Evolutionary conservation across 2,888 invertebrate species (phyloP).

Genomic region (Calliopum simillimum): DNA sequence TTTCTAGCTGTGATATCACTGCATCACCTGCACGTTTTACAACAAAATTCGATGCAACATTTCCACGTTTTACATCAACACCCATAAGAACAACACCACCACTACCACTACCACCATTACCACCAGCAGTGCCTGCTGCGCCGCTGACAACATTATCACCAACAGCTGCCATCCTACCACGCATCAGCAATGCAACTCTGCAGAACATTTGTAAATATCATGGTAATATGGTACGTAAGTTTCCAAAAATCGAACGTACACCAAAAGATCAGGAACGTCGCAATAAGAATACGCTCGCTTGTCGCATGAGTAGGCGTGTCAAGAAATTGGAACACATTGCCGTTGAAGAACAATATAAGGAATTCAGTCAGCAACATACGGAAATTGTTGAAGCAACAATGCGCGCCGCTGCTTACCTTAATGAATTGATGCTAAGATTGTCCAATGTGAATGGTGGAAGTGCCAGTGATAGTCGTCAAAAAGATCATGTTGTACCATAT

Average conservation of each 20-base stretch:
- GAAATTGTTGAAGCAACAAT: conserved; percentile 54
- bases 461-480: neutral
- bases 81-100: conserved; percentile 43
- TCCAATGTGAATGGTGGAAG: conserved; percentile 11
- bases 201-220: conserved; percentile 59
- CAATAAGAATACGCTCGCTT: conserved; percentile 62
- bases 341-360: conserved; percentile 59
- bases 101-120: conserved; percentile 32
- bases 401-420: conserved; percentile 54
- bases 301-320: conserved; percentile 60
- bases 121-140: neutral
- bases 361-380: conserved; percentile 48
- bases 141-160: neutral
- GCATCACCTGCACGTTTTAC: neutral
- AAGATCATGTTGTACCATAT: neutral
- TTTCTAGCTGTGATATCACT: neutral
- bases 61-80: conserved; percentile 10
- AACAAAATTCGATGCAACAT: conserved; percentile 40
- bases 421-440: conserved; percentile 51
- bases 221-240: conserved; percentile 61
- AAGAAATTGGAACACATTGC: conserved; percentile 61
- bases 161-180: conserved; percentile 37
- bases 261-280: conserved; percentile 63
- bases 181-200: conserved; percentile 51
- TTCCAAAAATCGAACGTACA: conserved; percentile 61